Evolutionary conservation across 2,113 vertebrate species (phyloP).

Genomic region (Tiliqua scincoides): DNA sequence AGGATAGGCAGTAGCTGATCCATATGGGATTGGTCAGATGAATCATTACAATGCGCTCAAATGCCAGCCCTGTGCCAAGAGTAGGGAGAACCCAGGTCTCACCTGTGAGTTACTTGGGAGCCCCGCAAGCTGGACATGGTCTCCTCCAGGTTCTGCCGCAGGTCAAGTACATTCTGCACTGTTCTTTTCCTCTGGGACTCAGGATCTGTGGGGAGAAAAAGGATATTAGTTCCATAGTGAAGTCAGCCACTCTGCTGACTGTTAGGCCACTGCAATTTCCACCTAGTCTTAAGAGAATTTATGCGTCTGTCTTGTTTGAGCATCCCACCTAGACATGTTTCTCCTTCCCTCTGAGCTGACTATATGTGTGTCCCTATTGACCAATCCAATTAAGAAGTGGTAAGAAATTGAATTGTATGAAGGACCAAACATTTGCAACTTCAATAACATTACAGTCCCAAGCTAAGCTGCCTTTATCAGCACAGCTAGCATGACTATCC

Average conservation of each 20-base stretch:
- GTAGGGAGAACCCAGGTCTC: neutral
- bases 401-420: neutral
- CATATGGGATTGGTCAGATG: neutral
- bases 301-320: neutral
- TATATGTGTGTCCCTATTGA: neutral
- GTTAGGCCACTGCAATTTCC: too few species aligned
- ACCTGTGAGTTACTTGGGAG: constrained; percentile 95
- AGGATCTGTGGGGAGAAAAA: constrained; percentile 79
- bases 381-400: neutral
- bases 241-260: neutral
- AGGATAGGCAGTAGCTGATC: neutral
- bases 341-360: neutral
- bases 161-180: constrained; percentile 95
- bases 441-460: neutral
- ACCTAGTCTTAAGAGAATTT: neutral
- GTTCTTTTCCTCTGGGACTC: constrained; percentile 97
- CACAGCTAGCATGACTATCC: neutral
- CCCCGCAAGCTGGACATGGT: constrained; percentile 96
- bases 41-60: neutral
- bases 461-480: neutral
- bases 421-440: neutral
- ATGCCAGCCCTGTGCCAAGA: neutral
- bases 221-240: neutral
- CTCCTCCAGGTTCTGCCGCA: constrained; percentile 96
- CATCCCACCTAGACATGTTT: neutral